Percentiles rank a stretch among this genome's conserved stretches.
Evolutionary conservation across 2,113 vertebrate species (phyloP).

Genomic region (Pygoscelis antarcticus): DNA sequence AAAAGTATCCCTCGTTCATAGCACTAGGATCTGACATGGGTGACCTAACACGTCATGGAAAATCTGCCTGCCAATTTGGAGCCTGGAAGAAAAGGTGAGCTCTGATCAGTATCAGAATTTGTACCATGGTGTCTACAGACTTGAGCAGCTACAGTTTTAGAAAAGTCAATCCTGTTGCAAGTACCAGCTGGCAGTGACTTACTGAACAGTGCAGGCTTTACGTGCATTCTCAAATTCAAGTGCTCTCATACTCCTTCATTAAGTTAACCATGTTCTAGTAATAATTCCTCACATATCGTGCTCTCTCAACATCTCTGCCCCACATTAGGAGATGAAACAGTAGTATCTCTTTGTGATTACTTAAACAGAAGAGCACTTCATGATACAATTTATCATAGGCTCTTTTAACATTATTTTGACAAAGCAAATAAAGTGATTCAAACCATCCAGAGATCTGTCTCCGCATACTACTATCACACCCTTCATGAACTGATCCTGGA

Average conservation of each 20-base stretch:
- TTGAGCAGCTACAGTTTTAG: background rate
- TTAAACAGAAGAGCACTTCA: background rate
- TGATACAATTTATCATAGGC: background rate
- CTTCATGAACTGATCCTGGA: background rate
- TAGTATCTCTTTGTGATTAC: background rate
- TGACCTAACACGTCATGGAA: background rate
- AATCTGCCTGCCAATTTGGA: background rate
- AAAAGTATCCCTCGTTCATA: background rate
- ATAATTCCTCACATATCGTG: background rate
- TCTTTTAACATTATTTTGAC: background rate
- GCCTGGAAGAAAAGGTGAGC: background rate
- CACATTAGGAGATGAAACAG: background rate
- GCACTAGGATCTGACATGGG: background rate
- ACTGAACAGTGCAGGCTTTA: background rate
- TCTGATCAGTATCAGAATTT: conserved; percentile 27
- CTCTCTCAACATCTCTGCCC: background rate
- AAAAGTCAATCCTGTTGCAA: background rate
- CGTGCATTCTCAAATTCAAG: background rate
- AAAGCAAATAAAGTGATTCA: background rate
- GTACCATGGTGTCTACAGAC: background rate
- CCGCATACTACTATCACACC: background rate
- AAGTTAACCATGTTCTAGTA: background rate
- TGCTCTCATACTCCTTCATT: background rate
- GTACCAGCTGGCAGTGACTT: background rate
- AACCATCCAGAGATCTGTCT: background rate